Evolutionary conservation across 2,888 invertebrate species (phyloP), one percentile per base, ranked within the genome.

Genomic region (Volucella inanis): DNA sequence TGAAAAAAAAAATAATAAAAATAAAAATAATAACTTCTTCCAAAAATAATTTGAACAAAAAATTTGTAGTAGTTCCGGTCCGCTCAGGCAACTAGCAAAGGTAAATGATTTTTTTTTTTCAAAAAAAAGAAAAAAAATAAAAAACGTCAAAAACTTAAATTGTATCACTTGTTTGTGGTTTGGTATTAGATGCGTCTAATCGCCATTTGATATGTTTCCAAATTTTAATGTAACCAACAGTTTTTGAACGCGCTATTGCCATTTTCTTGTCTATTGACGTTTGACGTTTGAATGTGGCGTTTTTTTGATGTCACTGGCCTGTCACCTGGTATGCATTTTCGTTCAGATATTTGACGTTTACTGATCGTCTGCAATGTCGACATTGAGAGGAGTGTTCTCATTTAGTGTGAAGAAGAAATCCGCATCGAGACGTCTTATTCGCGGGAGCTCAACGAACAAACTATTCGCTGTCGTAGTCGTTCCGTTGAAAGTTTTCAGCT

Each of bases 181-280:
- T 83, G 49, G 64, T 84, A 39, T 76, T 87, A 52, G 57, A 55
- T 71, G 31, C 61, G 55, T 38, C 43, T 80, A 88, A 89, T 89
- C 95, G 95, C 95, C 95, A 95, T 94, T 95, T 95, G 93, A 94
- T 95, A 94, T 96, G 95, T 93, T 95, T 95, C 95, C 95, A 95
- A 94, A 95, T 94, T 93, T 95, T 95, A 92, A 91, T 90, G 88
- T 91, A 92, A 89, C 91, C 91, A 90, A 89, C 89, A 89, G 86
- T 88, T 88, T 89, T 87, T 65, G 88, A 88, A 88, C 88, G 89
- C 88, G 88, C 90, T 89, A 89, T 88, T 87, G 88, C 89, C 89
- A 88, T 88, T 88, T 88, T 88, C 80, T 68, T 81, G 81, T 67
- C 76, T 85, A 62, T 72, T 68, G 39, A n/a, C 62, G 6, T 52